These are phyloP conservation scores for Mesoclemmys tuberculata DNA, from an alignment of 2,113 vertebrate genomes.

Conservation along the genomic window DNA sequence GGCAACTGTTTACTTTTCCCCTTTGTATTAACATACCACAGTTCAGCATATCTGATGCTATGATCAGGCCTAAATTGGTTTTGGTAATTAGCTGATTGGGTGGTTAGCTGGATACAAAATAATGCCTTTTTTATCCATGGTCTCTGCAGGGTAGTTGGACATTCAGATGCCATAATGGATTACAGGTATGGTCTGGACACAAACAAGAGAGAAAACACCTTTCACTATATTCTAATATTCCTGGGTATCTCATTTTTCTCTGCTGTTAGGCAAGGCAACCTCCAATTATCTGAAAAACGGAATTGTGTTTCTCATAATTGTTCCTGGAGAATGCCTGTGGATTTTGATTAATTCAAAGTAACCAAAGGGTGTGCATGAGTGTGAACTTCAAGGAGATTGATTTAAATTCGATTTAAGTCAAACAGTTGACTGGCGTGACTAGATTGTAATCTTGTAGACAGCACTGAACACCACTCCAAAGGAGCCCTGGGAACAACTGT, in stretches of 20 bases:
- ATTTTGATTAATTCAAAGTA: neutral
- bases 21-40: neutral
- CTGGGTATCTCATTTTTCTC: neutral
- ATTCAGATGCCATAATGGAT: accelerated
- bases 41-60: neutral
- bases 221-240: neutral
- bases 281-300: accelerated
- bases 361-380: neutral
- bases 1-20: neutral
- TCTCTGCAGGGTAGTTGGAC: neutral
- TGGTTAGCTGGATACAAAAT: accelerated
- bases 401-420: neutral
- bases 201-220: neutral
- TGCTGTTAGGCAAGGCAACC: neutral
- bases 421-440: neutral
- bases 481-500: neutral
- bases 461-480: neutral
- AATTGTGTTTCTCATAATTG: accelerated
- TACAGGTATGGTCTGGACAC: neutral
- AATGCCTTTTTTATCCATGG: neutral
- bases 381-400: neutral
- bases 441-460: neutral
- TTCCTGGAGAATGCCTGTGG: neutral
- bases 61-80: neutral
- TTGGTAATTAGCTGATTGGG: neutral